A percentile compares a stretch with the other conserved stretches of the same genome.
Conservation (phyloP, 2,888 invertebrate species). For the Mythimna pallens region DNA sequence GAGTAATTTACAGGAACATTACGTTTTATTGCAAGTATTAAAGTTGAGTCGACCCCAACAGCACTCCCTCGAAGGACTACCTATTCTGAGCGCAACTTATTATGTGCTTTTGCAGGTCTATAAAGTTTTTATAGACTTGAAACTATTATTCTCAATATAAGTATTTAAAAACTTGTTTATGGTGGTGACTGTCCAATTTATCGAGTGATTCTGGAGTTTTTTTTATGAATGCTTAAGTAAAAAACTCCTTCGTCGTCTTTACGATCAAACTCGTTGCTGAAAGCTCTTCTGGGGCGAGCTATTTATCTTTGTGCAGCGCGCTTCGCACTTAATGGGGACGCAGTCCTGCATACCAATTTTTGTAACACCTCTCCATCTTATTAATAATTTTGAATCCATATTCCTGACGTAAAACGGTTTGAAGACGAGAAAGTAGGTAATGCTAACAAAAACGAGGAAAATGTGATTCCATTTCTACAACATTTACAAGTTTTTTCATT, state of each 20-base stretch:
- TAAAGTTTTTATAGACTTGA: constrained; percentile 5
- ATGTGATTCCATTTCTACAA: constrained; percentile 4
- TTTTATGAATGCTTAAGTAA: not conserved
- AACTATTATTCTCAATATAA: constrained; percentile 13
- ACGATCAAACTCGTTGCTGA: not conserved
- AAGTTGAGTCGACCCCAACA: constrained; percentile 14
- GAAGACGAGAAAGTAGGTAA: constrained; percentile 4
- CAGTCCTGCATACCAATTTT: constrained; percentile 34
- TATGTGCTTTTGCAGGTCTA: constrained; percentile 16
- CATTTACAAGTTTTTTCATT: not conserved
- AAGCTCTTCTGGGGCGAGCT: not conserved
- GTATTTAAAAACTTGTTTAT: constrained; percentile 2
- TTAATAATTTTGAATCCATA: constrained; percentile 19
- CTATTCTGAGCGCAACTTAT: constrained; percentile 4
- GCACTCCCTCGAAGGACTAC: not conserved
- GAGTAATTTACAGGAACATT: constrained; percentile 38
- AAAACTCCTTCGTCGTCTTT: not conserved
- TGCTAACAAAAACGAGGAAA: constrained; percentile 12
- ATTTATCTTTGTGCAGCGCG: constrained; percentile 18
- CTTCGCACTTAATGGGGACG: constrained; percentile 17
- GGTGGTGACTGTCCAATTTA: not conserved
- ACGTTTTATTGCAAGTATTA: constrained; percentile 33
- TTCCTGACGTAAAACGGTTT: constrained; percentile 17
- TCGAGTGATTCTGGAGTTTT: not conserved
- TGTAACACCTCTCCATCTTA: constrained; percentile 20